Conservation (phyloP, 1,140 invertebrate species). For the Nixonia krombeini region DNA sequence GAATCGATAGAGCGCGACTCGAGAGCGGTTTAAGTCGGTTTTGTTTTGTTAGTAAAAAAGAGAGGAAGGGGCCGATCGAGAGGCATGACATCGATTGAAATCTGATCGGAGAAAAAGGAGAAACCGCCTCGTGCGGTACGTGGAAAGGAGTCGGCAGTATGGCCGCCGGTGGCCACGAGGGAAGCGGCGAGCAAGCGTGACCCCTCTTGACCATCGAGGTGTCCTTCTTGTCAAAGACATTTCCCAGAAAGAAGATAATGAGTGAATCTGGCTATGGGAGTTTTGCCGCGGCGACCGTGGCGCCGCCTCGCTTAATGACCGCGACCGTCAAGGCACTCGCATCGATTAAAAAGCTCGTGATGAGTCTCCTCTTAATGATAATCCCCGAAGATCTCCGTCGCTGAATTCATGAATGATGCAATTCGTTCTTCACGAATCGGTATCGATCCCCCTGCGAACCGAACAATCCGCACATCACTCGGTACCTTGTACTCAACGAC, state of each 20-base stretch:
- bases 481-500: too few relatives aligned
- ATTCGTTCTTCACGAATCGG: too few relatives aligned
- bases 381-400: too few relatives aligned
- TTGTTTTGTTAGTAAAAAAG: background rate
- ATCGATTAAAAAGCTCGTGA: slow-evolving; percentile 1
- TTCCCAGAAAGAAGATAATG: slow-evolving; percentile 21
- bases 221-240: slow-evolving; percentile 18
- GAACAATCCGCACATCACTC: too few relatives aligned
- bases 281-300: background rate
- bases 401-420: too few relatives aligned
- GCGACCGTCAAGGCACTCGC: background rate
- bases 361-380: background rate
- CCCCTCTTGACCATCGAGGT: slow-evolving; percentile 10
- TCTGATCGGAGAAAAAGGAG: slow-evolving; percentile 8
- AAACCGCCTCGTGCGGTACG: background rate
- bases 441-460: too few relatives aligned
- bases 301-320: slow-evolving; percentile 13
- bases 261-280: slow-evolving; percentile 14
- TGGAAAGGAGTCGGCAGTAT: slow-evolving; percentile 11
- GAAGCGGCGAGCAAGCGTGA: slow-evolving; percentile 7
- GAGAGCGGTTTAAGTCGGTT: background rate
- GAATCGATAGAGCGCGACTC: background rate
- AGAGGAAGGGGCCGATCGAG: background rate
- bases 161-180: slow-evolving; percentile 1
- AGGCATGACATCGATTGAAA: slow-evolving; percentile 3